Percentiles rank a stretch among this genome's conserved stretches.
These are phyloP conservation scores for Macaria notata DNA, from an alignment of 2,888 invertebrate species.

Conservation along the genomic window DNA sequence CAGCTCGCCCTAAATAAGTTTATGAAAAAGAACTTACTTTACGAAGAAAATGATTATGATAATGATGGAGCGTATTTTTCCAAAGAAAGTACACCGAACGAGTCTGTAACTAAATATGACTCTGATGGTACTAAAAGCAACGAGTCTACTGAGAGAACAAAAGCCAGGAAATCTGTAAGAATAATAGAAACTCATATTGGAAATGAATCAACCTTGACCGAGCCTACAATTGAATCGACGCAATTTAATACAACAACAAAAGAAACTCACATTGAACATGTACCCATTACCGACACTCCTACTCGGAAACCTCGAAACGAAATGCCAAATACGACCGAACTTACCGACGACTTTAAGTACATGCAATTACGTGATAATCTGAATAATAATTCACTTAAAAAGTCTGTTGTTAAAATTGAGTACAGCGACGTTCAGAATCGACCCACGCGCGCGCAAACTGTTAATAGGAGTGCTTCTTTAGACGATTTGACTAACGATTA, in stretches of 20 bases:
- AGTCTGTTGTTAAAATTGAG: slow-evolving; percentile 27
- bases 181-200: slow-evolving; percentile 14
- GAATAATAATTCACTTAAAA: slow-evolving; percentile 21
- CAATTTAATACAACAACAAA: slow-evolving; percentile 12
- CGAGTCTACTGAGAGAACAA: slow-evolving; percentile 45
- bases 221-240: slow-evolving; percentile 15
- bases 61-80: slow-evolving; percentile 69
- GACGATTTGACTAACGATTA: slow-evolving; percentile 25
- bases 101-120: slow-evolving; percentile 63
- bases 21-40: slow-evolving; percentile 70
- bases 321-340: slow-evolving; percentile 40
- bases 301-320: slow-evolving; percentile 22
- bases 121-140: slow-evolving; percentile 62
- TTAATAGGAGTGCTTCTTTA: slow-evolving; percentile 23
- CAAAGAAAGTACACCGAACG: slow-evolving; percentile 70
- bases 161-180: slow-evolving; percentile 18
- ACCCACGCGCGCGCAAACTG: slow-evolving; percentile 10
- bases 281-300: neutral
- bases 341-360: slow-evolving; percentile 70
- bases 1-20: slow-evolving; percentile 69
- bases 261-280: slow-evolving; percentile 11
- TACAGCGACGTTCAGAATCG: slow-evolving; percentile 25
- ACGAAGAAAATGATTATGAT: slow-evolving; percentile 56
- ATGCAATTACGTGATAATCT: slow-evolving; percentile 49
- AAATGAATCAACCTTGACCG: slow-evolving; percentile 13